These are phyloP conservation scores for Xestia ashworthii DNA, from an alignment of 2,888 invertebrate genomes.

Conservation along the genomic window DNA sequence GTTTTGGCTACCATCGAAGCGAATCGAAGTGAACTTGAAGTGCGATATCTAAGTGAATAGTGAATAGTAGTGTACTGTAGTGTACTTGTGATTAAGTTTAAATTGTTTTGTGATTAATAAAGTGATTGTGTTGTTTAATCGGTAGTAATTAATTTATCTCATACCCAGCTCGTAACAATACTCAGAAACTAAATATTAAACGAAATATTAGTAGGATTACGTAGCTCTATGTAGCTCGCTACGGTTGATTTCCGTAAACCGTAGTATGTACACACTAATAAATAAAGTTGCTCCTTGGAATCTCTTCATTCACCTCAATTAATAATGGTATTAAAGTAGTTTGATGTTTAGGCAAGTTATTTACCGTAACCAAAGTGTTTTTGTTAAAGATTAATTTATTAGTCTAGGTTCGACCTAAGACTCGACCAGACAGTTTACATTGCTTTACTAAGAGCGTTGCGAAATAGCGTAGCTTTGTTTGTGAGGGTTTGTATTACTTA, in stretches of 20 bases:
- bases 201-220: background rate
- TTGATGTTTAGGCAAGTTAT: slow-evolving; percentile 6
- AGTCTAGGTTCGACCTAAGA: slow-evolving; percentile 1
- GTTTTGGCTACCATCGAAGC: too few species aligned
- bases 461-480: background rate
- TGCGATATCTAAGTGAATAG: too few species aligned
- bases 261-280: background rate
- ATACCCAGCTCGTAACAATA: too few species aligned
- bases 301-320: slow-evolving; percentile 2
- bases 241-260: background rate
- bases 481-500: background rate
- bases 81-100: too few species aligned
- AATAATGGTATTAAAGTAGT: slow-evolving; percentile 4
- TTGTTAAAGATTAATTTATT: slow-evolving; percentile 28
- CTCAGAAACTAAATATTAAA: too few species aligned
- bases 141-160: too few species aligned
- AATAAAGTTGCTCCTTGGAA: background rate
- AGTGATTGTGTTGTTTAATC: too few species aligned
- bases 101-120: too few species aligned
- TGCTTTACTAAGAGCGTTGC: background rate
- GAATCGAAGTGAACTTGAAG: too few species aligned
- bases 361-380: slow-evolving; percentile 3
- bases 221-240: background rate
- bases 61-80: too few species aligned
- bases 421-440: background rate